A percentile compares a stretch with the other conserved stretches of the same genome.
phyloP scores from a whole-genome alignment of 2,797 vertebrate genomes.

The Leptatherina wallacei region DNA sequence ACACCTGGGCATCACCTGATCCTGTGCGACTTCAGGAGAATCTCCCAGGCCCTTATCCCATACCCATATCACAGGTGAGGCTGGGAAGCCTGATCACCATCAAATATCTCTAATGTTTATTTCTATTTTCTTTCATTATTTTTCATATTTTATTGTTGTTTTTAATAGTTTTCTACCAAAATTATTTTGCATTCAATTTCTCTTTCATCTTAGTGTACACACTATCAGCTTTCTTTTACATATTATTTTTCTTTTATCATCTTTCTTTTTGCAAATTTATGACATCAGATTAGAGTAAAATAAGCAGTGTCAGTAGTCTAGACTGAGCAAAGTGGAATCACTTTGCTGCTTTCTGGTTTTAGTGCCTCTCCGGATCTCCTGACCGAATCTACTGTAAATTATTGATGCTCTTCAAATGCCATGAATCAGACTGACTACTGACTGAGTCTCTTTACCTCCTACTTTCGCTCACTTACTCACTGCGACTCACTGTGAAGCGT shows the following conservation, averaged over 20 bases:
- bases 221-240: no score
- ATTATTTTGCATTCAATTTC: no score
- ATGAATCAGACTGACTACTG: conserved; percentile 58
- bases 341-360: conserved; percentile 68
- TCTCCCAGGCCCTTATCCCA: conserved; percentile 83
- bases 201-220: no score
- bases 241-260: no score
- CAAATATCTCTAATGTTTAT: no score
- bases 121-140: background rate
- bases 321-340: conserved; percentile 54
- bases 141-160: background rate
- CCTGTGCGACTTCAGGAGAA: conserved; percentile 85
- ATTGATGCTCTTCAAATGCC: conserved; percentile 72
- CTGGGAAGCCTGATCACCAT: background rate
- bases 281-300: conserved; percentile 56
- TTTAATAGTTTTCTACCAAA: background rate
- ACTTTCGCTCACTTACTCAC: conserved; percentile 38
- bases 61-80: conserved; percentile 84
- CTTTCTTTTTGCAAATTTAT: background rate
- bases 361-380: conserved; percentile 57
- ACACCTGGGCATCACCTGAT: conserved; percentile 83
- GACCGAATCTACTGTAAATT: conserved; percentile 75
- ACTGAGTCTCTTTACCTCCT: conserved; percentile 63
- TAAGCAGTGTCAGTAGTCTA: conserved; percentile 48
- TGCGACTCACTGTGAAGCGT: conserved; percentile 11